Evolutionary conservation across 2,797 vertebrate genomes (phyloP).

Genomic region (Dipus sagitta): DNA sequence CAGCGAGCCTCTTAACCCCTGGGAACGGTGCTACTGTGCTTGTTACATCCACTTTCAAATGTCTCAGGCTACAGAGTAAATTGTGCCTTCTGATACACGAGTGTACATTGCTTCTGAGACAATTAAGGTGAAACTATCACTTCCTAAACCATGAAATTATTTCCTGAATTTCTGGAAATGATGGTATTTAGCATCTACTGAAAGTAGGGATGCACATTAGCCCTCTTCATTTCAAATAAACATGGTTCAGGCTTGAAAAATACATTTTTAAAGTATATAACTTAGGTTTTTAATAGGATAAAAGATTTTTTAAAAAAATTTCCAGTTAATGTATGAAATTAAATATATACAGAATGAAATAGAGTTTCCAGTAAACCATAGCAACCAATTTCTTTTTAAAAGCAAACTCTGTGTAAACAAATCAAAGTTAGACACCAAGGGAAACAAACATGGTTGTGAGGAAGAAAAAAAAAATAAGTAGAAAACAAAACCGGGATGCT

Average conservation of each 20-base stretch:
- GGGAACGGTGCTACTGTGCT: too few species aligned
- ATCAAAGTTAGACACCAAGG: slow-evolving; percentile 49
- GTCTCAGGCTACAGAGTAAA: not conserved
- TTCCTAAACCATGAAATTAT: slow-evolving; percentile 33
- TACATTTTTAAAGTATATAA: not conserved
- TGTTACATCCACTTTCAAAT: not conserved
- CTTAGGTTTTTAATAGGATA: slow-evolving; percentile 13
- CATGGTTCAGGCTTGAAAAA: slow-evolving; percentile 14
- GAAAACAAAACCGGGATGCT: slow-evolving; percentile 53
- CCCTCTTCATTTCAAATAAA: slow-evolving; percentile 43
- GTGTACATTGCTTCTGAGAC: not conserved
- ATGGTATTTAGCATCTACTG: not conserved
- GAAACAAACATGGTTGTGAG: not conserved
- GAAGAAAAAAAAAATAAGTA: not conserved
- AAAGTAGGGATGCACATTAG: not conserved
- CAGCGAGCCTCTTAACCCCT: not conserved
- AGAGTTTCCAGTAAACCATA: slow-evolving; percentile 30
- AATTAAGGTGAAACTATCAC: not conserved
- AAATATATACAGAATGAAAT: slow-evolving; percentile 53
- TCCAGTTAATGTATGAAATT: slow-evolving; percentile 37
- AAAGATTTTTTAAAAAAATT: slow-evolving; percentile 46
- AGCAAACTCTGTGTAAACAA: slow-evolving; percentile 45
- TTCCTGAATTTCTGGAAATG: slow-evolving; percentile 40
- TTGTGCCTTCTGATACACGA: not conserved
- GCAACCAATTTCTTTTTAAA: slow-evolving; percentile 39